phyloP scores from a whole-genome alignment of 1,140 invertebrate genomes.

The Diorhabda carinulata region DNA sequence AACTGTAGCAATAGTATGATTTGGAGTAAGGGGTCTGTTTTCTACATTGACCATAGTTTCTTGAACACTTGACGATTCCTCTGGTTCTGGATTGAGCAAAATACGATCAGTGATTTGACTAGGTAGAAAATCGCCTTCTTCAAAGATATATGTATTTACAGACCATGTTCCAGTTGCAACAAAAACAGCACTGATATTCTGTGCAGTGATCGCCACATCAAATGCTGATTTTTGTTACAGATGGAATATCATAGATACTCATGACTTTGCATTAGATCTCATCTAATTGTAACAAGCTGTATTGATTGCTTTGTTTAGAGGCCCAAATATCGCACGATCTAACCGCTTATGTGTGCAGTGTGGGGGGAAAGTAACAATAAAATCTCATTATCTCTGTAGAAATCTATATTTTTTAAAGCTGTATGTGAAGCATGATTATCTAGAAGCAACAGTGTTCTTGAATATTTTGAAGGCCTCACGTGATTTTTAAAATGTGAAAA shows the following conservation, averaged over 20 bases:
- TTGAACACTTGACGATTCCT: constrained; percentile 8
- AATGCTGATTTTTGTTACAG: constrained; percentile 42
- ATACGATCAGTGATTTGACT: constrained; percentile 15
- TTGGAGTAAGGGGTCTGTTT: constrained; percentile 17
- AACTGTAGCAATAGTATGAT: constrained; percentile 9
- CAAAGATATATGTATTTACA: constrained; percentile 14
- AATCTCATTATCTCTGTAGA: constrained; percentile 37
- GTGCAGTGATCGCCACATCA: constrained; percentile 12
- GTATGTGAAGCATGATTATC: constrained; percentile 34
- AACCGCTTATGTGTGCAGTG: constrained; percentile 45
- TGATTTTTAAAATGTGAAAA: constrained; percentile 45
- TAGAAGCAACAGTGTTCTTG: constrained; percentile 28
- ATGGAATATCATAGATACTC: constrained; percentile 50
- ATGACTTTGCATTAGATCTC: constrained; percentile 41
- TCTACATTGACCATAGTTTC: constrained; percentile 8
- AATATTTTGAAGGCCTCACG: constrained; percentile 44
- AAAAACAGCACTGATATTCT: constrained; percentile 8
- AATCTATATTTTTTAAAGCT: constrained; percentile 34
- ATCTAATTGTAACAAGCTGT: constrained; percentile 48
- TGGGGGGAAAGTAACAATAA: constrained; percentile 42
- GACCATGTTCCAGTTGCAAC: constrained; percentile 11
- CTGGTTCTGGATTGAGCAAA: constrained; percentile 16
- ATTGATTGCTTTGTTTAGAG: constrained; percentile 47
- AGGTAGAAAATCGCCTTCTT: constrained; percentile 14
- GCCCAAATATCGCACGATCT: constrained; percentile 45